Percentiles rank a stretch among this genome's conserved stretches.
Evolutionary conservation across 2,888 invertebrate genomes (phyloP).

Genomic region (Leucoptera coffeella): DNA sequence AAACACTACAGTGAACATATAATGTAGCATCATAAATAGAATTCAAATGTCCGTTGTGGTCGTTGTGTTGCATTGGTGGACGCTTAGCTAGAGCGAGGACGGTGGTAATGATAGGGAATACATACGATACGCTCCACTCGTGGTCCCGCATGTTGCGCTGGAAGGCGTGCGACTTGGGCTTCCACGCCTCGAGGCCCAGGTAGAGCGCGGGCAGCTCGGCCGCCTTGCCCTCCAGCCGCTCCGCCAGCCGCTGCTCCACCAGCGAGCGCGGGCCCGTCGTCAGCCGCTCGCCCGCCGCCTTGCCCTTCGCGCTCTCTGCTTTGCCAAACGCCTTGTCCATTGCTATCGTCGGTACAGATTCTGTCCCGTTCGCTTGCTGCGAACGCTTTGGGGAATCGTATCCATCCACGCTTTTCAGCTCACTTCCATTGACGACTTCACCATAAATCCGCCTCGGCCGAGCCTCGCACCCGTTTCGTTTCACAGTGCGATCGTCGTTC

Average conservation of each 20-base stretch:
- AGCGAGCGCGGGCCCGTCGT: constrained; percentile 37
- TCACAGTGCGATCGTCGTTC: constrained; percentile 38
- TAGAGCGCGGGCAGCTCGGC: constrained; percentile 63
- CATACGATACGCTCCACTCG: constrained; percentile 55
- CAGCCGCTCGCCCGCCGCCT: constrained; percentile 27
- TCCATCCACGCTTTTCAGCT: constrained; percentile 37
- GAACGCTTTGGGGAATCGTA: constrained; percentile 49
- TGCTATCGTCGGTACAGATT: no score
- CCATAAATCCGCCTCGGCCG: constrained; percentile 33
- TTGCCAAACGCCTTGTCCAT: constrained; percentile 43
- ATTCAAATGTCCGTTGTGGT: no score
- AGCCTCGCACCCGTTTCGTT: constrained; percentile 38
- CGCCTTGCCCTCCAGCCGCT: constrained; percentile 45
- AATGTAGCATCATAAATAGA: no score
- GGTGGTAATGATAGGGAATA: constrained; percentile 13
- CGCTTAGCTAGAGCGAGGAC: constrained; percentile 1
- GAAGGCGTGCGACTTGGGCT: constrained; percentile 61
- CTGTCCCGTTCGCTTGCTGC: constrained; percentile 45
- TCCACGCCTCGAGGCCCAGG: constrained; percentile 67
- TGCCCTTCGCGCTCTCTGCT: constrained; percentile 38
- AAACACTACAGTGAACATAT: no score
- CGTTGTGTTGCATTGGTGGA: background rate
- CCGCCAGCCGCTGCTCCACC: constrained; percentile 42
- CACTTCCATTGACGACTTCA: constrained; percentile 35
- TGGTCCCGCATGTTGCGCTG: constrained; percentile 51